Percentiles rank a stretch among this genome's conserved stretches.
Conservation (phyloP, 1,140 invertebrate genomes). For the Calephelis nemesis region DNA sequence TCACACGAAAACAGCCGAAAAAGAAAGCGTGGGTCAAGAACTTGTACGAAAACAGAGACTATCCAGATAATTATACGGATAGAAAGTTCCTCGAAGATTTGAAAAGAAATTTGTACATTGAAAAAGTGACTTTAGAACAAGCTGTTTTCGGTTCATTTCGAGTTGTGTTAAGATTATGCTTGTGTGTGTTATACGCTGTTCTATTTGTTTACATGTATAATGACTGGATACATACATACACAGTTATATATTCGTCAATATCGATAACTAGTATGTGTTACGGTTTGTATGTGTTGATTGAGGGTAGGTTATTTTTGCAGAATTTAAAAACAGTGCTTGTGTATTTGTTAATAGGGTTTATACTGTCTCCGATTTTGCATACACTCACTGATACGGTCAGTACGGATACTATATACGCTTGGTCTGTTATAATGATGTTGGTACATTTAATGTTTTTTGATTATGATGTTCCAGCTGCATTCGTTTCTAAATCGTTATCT, state of each 20-base stretch:
- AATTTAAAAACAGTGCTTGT: constrained; percentile 86
- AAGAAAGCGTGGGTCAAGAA: constrained; percentile 90
- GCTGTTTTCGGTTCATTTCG: constrained; percentile 86
- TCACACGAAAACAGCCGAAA: constrained; percentile 41
- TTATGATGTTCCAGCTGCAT: constrained; percentile 90
- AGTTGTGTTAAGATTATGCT: constrained; percentile 87
- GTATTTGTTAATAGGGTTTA: constrained; percentile 90
- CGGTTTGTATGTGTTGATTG: constrained; percentile 74
- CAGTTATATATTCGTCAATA: constrained; percentile 80
- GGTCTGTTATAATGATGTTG: constrained; percentile 91
- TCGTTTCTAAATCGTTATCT: constrained; percentile 90
- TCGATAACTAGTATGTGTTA: constrained; percentile 81
- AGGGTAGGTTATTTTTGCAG: constrained; percentile 41
- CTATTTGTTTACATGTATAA: constrained; percentile 88
- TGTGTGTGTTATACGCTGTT: constrained; percentile 87
- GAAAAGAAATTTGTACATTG: constrained; percentile 89
- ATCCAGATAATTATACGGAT: constrained; percentile 96
- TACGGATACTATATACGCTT: constrained; percentile 97
- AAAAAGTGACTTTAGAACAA: constrained; percentile 84
- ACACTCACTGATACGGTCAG: constrained; percentile 97
- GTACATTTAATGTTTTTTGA: constrained; percentile 95
- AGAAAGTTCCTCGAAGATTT: constrained; percentile 90
- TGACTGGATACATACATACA: constrained; percentile 81
- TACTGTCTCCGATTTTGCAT: constrained; percentile 94
- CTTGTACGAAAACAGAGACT: constrained; percentile 91